Evolutionary conservation across 2,797 vertebrate genomes (phyloP), one percentile per base, ranked within the genome.

Genomic region (Thaleichthys pacificus): DNA sequence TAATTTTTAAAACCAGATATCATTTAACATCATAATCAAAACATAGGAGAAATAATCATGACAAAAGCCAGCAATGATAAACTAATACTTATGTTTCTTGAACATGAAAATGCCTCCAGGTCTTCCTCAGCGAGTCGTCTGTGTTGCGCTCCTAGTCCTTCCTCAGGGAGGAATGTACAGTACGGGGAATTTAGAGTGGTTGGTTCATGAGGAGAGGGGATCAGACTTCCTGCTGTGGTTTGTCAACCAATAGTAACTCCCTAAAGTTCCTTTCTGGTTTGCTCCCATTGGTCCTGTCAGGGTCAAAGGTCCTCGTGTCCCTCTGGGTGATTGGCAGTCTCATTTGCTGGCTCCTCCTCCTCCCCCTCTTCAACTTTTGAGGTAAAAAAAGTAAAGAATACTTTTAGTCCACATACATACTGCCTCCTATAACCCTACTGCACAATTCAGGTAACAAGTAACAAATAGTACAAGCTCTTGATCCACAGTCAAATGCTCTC

Each of bases 1-100:
- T 12, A 0, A 65, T 78, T 71, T 56, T 85, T 84, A 89, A 89
- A 91, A 86, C 28, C 67, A 72, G 35, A 84, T 71, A 80, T 84
- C 75, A 80, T 47, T 75, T 12, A 78, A 77, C 61, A 79, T 60
- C 35, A 68, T 60, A 47, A 80, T 77, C 80, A 74, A 61, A 70
- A 9, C 24, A 71, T 75, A 63, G 15, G 54, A 64, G 35, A 78
- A 83, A 4, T 47, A 83, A 4, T 47, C 15, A 14, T 17, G 60
- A 71, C 70, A 75, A 79, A 76, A 71, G 32, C 8, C 67, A 72
- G 72, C 68, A 77, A 51, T 7, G 38, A 76, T n/a, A n/a, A 56
- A 56, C 65, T 73, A 51, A 70, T n/a, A 64, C n/a, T 14, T 32
- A 68, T 74, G 64, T 73, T 64, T 47, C 9, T 47, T 47, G 42